Evolutionary conservation across 1,140 invertebrate genomes (phyloP).

Genomic region (Vollenhovia emeryi): DNA sequence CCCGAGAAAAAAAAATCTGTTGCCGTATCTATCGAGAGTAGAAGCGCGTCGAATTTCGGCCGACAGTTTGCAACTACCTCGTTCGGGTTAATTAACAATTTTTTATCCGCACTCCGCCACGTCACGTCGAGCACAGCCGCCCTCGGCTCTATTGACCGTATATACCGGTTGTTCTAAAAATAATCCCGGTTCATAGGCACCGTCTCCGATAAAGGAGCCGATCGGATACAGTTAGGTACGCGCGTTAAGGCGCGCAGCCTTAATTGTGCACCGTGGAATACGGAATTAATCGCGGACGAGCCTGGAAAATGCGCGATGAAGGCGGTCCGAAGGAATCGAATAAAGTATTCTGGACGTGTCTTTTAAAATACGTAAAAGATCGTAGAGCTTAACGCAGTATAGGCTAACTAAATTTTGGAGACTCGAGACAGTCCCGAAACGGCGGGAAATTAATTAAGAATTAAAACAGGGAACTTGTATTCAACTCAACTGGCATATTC

Average conservation of each 20-base stretch:
- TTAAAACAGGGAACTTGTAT: no score
- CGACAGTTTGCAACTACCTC: constrained; percentile 33
- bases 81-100: constrained; percentile 68
- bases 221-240: constrained; percentile 48
- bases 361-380: neutral
- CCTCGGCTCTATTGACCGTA: constrained; percentile 65
- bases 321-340: neutral
- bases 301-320: neutral
- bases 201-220: constrained; percentile 13
- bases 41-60: neutral
- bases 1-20: neutral
- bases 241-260: constrained; percentile 45
- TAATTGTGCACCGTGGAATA: constrained; percentile 20
- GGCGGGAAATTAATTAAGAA: neutral
- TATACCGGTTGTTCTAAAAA: constrained; percentile 64
- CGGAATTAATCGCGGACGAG: constrained; percentile 20
- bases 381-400: neutral
- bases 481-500: no score
- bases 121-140: constrained; percentile 23
- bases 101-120: constrained; percentile 30
- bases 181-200: constrained; percentile 65
- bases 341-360: neutral
- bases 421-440: neutral
- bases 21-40: neutral
- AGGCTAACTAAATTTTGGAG: neutral